phyloP scores from a whole-genome alignment of 2,113 vertebrate species.

The Eublepharis macularius region DNA sequence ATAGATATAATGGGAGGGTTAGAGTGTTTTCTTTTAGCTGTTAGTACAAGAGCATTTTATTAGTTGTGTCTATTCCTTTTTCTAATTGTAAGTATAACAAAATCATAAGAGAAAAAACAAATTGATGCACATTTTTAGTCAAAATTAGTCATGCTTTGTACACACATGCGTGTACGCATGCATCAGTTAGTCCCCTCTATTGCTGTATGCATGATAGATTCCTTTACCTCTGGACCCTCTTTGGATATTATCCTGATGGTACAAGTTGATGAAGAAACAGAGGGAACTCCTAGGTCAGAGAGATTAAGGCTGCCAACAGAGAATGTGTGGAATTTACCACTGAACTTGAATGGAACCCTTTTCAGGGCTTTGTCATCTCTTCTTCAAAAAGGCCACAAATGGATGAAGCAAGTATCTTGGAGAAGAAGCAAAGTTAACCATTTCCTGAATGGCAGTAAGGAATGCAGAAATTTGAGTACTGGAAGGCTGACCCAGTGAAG shows the following conservation, averaged over 20 bases:
- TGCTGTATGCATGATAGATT: background rate
- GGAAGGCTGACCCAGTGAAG: background rate
- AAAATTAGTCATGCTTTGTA: background rate
- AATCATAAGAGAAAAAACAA: background rate
- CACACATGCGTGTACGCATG: no score
- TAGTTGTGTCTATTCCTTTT: background rate
- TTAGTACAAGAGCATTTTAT: background rate
- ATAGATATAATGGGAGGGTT: background rate
- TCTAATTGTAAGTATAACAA: background rate
- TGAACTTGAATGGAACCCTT: background rate
- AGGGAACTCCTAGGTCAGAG: background rate
- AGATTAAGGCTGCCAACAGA: background rate
- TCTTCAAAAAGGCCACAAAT: background rate
- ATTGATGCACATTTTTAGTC: background rate
- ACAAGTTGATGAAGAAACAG: background rate
- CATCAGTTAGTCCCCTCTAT: background rate
- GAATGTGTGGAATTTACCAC: slow-evolving; percentile 28
- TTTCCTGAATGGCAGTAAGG: background rate
- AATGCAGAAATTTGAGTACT: background rate
- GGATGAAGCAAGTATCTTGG: background rate
- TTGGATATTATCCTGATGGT: background rate
- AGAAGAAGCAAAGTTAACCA: background rate
- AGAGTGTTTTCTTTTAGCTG: background rate
- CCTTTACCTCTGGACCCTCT: background rate
- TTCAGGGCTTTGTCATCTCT: background rate